Percentiles rank a stretch among this genome's conserved stretches.
Evolutionary conservation across 2,113 vertebrate species (phyloP).

Genomic region (Lepus americanus): DNA sequence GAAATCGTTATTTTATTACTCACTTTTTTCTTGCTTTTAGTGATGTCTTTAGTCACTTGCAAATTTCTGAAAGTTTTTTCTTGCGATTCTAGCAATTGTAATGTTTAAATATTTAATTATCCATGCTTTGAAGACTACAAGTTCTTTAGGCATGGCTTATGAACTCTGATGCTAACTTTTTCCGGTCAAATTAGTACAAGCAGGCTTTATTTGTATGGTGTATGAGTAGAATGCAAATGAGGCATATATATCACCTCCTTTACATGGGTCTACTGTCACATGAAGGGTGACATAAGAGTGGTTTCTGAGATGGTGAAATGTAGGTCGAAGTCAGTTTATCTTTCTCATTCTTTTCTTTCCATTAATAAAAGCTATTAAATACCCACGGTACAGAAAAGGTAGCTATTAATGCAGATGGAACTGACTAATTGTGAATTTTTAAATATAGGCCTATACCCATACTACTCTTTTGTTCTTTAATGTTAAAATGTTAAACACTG

Average conservation of each 20-base stretch:
- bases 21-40: constrained; percentile 7
- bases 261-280: not conserved
- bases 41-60: not conserved
- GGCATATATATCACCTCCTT: not conserved
- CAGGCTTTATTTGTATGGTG: constrained; percentile 47
- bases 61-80: not conserved
- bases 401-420: not conserved
- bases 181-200: constrained; percentile 37
- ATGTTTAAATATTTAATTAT: constrained; percentile 50
- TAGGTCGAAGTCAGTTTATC: not conserved
- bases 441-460: not conserved
- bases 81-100: constrained; percentile 4
- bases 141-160: not conserved
- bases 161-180: constrained; percentile 42
- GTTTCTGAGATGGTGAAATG: constrained; percentile 27
- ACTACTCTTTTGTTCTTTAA: not conserved
- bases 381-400: not conserved
- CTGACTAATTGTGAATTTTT: not conserved
- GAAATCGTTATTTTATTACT: constrained; percentile 30
- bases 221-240: constrained; percentile 39
- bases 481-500: not conserved
- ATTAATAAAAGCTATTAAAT: constrained; percentile 54
- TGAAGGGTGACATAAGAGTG: not conserved
- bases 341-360: not conserved
- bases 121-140: not conserved